These are phyloP conservation scores for Trachymyrmex septentrionalis DNA, from an alignment of 1,140 invertebrate species.

Conservation along the genomic window DNA sequence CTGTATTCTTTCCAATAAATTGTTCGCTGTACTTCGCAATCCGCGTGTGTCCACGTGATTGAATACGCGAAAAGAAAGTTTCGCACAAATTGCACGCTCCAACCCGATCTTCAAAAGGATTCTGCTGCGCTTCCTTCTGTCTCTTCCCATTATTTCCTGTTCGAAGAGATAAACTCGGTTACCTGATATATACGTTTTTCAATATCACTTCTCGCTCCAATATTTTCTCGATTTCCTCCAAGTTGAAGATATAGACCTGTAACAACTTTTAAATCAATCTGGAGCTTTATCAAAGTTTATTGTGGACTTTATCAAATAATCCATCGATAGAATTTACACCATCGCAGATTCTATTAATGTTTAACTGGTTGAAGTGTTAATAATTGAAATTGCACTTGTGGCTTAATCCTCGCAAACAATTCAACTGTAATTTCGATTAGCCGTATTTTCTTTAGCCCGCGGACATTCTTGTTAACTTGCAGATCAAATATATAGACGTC, in stretches of 20 bases:
- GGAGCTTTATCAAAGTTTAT: conserved; percentile 39
- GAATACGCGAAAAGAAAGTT: conserved; percentile 55
- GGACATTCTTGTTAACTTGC: conserved; percentile 50
- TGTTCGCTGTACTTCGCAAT: conserved; percentile 17
- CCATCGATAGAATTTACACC: neutral
- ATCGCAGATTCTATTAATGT: conserved; percentile 26
- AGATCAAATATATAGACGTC: conserved; percentile 37
- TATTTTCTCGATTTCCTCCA: conserved; percentile 6
- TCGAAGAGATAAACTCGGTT: conserved; percentile 49
- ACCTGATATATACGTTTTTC: conserved; percentile 40
- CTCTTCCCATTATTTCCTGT: conserved; percentile 31
- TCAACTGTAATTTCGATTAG: conserved; percentile 49
- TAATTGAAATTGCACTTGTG: conserved; percentile 51
- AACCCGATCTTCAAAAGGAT: conserved; percentile 26
- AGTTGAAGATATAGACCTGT: conserved; percentile 14
- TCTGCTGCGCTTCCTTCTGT: neutral
- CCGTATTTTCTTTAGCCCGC: conserved; percentile 45
- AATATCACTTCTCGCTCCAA: conserved; percentile 35
- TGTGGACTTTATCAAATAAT: conserved; percentile 38
- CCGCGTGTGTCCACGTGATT: conserved; percentile 37
- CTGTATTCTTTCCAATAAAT: conserved; percentile 49
- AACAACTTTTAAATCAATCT: conserved; percentile 46
- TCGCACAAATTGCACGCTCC: conserved; percentile 42
- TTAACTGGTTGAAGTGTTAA: conserved; percentile 52
- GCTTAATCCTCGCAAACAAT: conserved; percentile 49